Evolutionary conservation across 2,797 vertebrate genomes (phyloP).

Genomic region (Channallabes apus): DNA sequence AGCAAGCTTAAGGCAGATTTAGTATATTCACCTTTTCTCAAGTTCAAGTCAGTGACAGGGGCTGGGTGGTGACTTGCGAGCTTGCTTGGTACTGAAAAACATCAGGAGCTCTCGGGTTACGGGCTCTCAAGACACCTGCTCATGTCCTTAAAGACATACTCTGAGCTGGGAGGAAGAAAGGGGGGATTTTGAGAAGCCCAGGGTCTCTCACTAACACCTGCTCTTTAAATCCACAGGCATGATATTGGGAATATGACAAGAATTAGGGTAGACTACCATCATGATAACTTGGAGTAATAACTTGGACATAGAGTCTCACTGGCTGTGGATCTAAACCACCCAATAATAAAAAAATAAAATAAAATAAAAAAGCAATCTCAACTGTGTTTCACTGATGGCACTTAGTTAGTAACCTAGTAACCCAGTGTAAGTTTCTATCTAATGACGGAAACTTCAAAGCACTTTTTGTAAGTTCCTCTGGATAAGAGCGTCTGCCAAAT

Average conservation of each 20-base stretch:
- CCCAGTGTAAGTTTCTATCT: no score
- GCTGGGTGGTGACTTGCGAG: constrained; percentile 63
- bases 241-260: constrained; percentile 18
- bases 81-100: constrained; percentile 74
- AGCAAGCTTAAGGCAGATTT: constrained; percentile 65
- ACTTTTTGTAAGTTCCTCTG: no score
- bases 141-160: constrained; percentile 65
- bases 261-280: constrained; percentile 9
- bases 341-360: no score
- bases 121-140: constrained; percentile 74
- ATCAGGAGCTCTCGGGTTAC: constrained; percentile 77
- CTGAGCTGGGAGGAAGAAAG: constrained; percentile 25
- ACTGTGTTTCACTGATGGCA: no score
- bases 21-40: constrained; percentile 78
- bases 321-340: constrained; percentile 4
- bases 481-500: no score
- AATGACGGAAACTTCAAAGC: no score
- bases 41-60: constrained; percentile 75
- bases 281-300: not conserved
- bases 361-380: no score
- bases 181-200: not conserved
- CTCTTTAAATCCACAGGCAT: constrained; percentile 42
- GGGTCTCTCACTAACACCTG: constrained; percentile 30
- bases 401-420: no score
- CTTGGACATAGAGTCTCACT: constrained; percentile 15